Conservation (phyloP, 37 sponge, comb jelly and placozoan genomes). For the Corticium candelabrum region DNA sequence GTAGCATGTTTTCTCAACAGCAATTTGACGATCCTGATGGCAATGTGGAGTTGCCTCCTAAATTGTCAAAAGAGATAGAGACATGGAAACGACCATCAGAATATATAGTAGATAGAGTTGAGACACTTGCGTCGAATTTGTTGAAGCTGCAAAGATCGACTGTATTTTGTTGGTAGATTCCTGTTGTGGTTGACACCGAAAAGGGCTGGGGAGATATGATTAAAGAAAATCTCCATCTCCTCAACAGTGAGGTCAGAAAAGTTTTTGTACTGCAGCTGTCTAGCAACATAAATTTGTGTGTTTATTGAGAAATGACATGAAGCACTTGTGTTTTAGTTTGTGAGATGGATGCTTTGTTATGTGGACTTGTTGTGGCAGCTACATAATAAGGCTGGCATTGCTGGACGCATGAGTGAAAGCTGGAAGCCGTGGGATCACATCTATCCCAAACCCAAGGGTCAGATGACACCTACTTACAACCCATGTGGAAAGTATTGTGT, state of each 20-base stretch:
- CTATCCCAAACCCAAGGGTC: conserved; percentile 78
- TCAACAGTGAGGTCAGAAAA: neutral
- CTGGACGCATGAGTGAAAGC: neutral
- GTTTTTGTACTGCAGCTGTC: neutral
- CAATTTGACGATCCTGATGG: conserved; percentile 24
- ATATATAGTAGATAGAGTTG: conserved; percentile 6
- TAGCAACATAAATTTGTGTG: neutral
- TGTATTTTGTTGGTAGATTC: conserved; percentile 31
- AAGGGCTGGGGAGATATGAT: neutral
- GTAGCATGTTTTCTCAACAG: neutral
- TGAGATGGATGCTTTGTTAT: conserved; percentile 66
- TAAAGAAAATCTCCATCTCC: neutral
- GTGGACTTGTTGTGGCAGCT: conserved; percentile 42
- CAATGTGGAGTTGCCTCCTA: conserved; percentile 15
- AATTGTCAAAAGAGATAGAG: neutral
- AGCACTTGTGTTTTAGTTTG: conserved; percentile 22
- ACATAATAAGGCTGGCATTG: neutral
- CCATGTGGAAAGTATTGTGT: conserved; percentile 81
- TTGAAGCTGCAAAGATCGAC: no score
- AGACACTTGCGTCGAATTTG: neutral
- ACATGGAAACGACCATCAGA: conserved; percentile 43
- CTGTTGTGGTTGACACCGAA: neutral
- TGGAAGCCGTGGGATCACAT: conserved; percentile 97
- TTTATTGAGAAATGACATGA: no score
- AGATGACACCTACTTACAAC: conserved; percentile 40